Base-by-base conservation (phyloP, 2,797 vertebrate genomes). In the Artibeus lituratus region DNA sequence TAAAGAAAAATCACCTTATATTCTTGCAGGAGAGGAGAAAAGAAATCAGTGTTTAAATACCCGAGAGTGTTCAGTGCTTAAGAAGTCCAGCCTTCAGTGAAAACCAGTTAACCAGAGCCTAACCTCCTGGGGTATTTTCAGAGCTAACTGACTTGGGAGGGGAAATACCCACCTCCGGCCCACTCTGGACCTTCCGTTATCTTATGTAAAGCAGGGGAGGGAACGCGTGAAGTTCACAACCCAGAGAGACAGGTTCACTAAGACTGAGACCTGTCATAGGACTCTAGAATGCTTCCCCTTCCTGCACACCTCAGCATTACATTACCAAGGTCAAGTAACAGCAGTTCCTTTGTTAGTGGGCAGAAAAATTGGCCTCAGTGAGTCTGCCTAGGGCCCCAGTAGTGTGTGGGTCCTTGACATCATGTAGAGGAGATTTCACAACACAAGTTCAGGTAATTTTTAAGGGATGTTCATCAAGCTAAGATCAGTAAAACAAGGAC, bases 71-170 rank as follows among this genome's bases (percentile, higher is more conserved):
- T 26, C 39, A 37, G 24, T 72, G 47, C 16, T 69, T 72, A 72
- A 81, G 1, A 29, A 76, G 32, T 3, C 22, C 18, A 15, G 0
- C 15, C 22, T 22, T 22, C 32, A 37, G 3, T 0, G 1, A 15
- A n/a, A 35, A 72, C 16, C 29, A 37, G 11, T 82, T n/a, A 72
- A 37, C 39, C 16, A 72, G 37, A 57, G 22, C 22, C 51, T 22
- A 65, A 37, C 11, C 11, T 35, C 22, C 18, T 47, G 39, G 16
- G 5, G 8, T 37, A 29, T 57, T 21, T 57, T 37, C 24, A 44
- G 32, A 81, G 16, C 39, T 35, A 15, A 35, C 2, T 90, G 65
- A 90, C 16, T 70, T 15, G 16, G 16, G 53, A 73, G 72, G n/a
- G 67, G 24, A 47, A 47, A 49, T 21, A 49, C 8, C n/a, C n/a